A percentile compares a stretch with the other conserved stretches of the same genome.
Evolutionary conservation across 1,140 invertebrate genomes (phyloP).

Genomic region (Cheumatopsyche charites): DNA sequence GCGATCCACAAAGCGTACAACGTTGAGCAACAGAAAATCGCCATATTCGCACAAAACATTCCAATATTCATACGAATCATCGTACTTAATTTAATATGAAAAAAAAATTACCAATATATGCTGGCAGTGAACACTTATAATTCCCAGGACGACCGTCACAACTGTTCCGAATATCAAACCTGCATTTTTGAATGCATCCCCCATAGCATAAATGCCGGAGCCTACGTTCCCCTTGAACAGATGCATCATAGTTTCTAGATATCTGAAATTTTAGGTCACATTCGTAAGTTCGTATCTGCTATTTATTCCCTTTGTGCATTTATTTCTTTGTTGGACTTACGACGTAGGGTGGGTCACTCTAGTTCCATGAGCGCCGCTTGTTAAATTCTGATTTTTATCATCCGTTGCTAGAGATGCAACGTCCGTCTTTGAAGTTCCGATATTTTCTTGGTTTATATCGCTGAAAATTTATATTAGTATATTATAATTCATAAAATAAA

Average conservation of each 20-base stretch:
- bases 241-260: conserved; percentile 74
- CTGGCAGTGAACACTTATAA: conserved; percentile 76
- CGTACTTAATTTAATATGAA: background rate
- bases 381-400: background rate
- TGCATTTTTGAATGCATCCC: conserved; percentile 76
- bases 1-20: too few species aligned
- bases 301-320: background rate
- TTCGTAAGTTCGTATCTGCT: background rate
- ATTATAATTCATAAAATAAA: too few species aligned
- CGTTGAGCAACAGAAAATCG: too few species aligned
- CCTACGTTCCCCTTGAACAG: conserved; percentile 79
- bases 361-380: background rate
- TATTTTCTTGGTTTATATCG: too few species aligned
- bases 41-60: too few species aligned
- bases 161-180: conserved; percentile 71
- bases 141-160: conserved; percentile 68
- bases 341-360: conserved; percentile 16
- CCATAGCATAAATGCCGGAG: conserved; percentile 77
- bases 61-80: too few species aligned
- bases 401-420: conserved; percentile 25
- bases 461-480: too few species aligned
- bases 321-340: background rate
- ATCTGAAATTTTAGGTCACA: conserved; percentile 56
- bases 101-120: conserved; percentile 68
- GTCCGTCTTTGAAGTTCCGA: too few species aligned